phyloP scores from a whole-genome alignment of 1,140 invertebrate genomes.

The Papilio dardanus region DNA sequence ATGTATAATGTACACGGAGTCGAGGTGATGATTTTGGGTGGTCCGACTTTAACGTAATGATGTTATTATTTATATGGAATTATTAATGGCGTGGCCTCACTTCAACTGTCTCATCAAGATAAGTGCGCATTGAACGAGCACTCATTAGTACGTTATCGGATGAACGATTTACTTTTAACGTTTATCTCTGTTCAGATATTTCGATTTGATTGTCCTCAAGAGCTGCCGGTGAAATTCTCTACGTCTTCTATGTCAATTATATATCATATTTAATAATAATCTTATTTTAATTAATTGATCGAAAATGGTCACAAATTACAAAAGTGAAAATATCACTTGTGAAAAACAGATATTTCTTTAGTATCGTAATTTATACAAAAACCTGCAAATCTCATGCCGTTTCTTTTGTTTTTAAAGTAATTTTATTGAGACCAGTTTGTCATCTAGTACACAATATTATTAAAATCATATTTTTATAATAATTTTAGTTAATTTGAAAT shows the following conservation, averaged over 20 bases:
- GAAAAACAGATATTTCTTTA: no score
- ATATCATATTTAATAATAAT: slow-evolving; percentile 22
- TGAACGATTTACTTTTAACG: slow-evolving; percentile 60
- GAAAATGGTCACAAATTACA: no score
- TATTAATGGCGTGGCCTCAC: slow-evolving; percentile 66
- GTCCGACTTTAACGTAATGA: slow-evolving; percentile 71
- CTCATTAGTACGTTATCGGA: slow-evolving; percentile 72
- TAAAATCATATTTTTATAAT: background rate
- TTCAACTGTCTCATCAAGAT: slow-evolving; percentile 74
- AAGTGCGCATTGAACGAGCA: slow-evolving; percentile 70
- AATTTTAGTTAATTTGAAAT: background rate
- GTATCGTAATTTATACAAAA: background rate
- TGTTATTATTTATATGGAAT: slow-evolving; percentile 74
- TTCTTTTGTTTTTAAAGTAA: background rate
- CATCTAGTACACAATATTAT: background rate
- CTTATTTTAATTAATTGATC: background rate
- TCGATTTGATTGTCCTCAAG: slow-evolving; percentile 60
- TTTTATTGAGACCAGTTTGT: background rate
- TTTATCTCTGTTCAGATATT: slow-evolving; percentile 60
- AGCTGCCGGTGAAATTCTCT: slow-evolving; percentile 53
- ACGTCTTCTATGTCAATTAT: slow-evolving; percentile 22
- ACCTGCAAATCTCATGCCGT: background rate
- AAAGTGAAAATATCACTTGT: no score
- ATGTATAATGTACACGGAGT: slow-evolving; percentile 57
- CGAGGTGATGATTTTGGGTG: slow-evolving; percentile 78